phyloP scores from a whole-genome alignment of 2,888 invertebrate genomes.

The Netelia virgata region DNA sequence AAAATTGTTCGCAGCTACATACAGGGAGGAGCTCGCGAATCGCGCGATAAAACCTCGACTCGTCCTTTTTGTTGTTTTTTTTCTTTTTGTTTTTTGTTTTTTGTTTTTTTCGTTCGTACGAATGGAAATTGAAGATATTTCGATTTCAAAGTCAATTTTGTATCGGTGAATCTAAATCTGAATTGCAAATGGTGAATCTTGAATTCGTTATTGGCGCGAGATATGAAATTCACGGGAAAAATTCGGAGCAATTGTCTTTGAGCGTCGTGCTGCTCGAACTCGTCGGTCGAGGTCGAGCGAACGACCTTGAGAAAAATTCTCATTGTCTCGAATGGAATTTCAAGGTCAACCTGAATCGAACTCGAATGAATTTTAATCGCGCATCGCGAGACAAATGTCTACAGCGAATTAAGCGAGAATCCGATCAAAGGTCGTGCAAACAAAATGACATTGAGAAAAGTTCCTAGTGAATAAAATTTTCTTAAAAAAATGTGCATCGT shows the following conservation, averaged over 20 bases:
- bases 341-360: neutral
- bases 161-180: neutral
- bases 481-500: neutral
- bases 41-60: conserved; percentile 2
- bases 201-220: too few relatives aligned
- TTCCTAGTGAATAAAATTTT: neutral
- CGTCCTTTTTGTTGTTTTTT: neutral
- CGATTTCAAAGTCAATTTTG: neutral
- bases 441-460: neutral
- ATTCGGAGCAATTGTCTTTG: neutral
- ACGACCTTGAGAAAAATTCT: conserved; percentile 34
- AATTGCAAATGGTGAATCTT: neutral
- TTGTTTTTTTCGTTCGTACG: neutral
- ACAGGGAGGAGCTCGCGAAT: neutral
- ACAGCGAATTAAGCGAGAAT: neutral
- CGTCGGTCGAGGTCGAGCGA: conserved; percentile 16
- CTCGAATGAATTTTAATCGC: neutral
- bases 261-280: too few relatives aligned
- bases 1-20: neutral
- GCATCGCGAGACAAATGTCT: neutral
- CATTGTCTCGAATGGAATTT: neutral
- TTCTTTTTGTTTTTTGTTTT: too few relatives aligned
- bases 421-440: neutral
- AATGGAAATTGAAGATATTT: neutral
- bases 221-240: too few relatives aligned